phyloP scores from a whole-genome alignment of 2,888 invertebrate species.

The Ypsolopha scabrella region DNA sequence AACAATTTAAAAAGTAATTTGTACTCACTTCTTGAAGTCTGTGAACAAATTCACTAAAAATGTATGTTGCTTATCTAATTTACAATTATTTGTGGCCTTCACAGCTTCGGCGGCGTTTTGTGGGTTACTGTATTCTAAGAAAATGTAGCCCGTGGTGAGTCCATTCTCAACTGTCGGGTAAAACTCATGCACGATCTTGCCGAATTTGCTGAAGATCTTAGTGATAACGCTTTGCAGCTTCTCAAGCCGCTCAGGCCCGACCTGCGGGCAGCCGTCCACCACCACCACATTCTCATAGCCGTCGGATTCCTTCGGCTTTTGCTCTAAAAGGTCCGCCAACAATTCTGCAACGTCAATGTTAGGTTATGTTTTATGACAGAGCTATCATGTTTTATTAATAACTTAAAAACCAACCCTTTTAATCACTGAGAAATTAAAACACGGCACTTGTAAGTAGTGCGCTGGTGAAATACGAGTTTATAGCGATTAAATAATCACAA shows the following conservation, averaged over 20 bases:
- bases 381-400: background rate
- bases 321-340: constrained; percentile 88
- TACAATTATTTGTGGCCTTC: constrained; percentile 89
- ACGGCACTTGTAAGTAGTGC: no score
- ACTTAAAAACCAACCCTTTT: no score
- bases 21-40: constrained; percentile 90
- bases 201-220: constrained; percentile 92
- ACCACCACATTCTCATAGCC: constrained; percentile 97
- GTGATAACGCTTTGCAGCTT: constrained; percentile 93
- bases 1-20: no score
- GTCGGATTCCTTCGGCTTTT: constrained; percentile 94
- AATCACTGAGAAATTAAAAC: no score
- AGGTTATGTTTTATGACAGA: constrained; percentile 46
- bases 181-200: constrained; percentile 85
- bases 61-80: constrained; percentile 95
- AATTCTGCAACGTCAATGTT: constrained; percentile 82
- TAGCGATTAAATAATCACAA: background rate
- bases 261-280: constrained; percentile 96
- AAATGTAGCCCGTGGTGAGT: constrained; percentile 92
- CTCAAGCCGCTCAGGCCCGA: constrained; percentile 90
- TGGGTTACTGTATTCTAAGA: constrained; percentile 90
- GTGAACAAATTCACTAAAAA: constrained; percentile 95
- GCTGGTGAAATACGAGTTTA: no score
- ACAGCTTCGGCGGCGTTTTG: constrained; percentile 90
- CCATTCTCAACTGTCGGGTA: constrained; percentile 89